A percentile compares a stretch with the other conserved stretches of the same genome.
phyloP scores from a whole-genome alignment of 2,797 vertebrate genomes.

The Acanthis flammea region DNA sequence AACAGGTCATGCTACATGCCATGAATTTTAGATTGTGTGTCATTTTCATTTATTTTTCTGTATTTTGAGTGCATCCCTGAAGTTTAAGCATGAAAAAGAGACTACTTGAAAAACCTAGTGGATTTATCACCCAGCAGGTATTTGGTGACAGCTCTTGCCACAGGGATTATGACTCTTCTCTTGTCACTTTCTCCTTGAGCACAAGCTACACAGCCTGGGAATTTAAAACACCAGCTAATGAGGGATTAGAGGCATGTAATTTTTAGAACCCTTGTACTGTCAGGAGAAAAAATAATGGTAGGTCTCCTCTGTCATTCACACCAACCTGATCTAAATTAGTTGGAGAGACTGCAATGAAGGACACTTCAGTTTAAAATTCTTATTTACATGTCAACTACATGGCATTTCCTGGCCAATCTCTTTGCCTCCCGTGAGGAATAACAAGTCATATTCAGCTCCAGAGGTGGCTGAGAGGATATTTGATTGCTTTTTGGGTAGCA shows the following conservation, averaged over 20 bases:
- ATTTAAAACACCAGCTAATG: constrained; percentile 39
- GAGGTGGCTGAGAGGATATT: neutral
- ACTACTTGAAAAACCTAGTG: constrained; percentile 8
- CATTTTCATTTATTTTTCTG: constrained; percentile 33
- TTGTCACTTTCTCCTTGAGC: constrained; percentile 46
- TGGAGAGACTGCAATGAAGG: constrained; percentile 36
- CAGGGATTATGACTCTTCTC: constrained; percentile 27
- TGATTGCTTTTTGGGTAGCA: neutral
- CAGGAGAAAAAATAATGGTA: constrained; percentile 19
- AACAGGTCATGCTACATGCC: neutral
- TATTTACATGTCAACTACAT: neutral
- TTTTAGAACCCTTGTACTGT: constrained; percentile 48
- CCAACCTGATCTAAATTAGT: constrained; percentile 36
- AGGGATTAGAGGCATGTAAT: constrained; percentile 47
- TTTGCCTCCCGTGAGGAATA: neutral
- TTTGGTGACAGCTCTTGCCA: constrained; percentile 19
- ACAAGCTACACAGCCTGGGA: neutral
- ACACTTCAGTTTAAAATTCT: constrained; percentile 28
- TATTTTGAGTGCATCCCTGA: constrained; percentile 16
- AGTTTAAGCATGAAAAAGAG: neutral
- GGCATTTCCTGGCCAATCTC: neutral
- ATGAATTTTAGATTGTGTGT: constrained; percentile 15
- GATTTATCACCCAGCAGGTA: constrained; percentile 53
- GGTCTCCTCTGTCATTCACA: constrained; percentile 23
- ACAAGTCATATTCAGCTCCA: neutral